Conservation (phyloP, 1,140 invertebrate species). For the Oncopeltus fasciatus region DNA sequence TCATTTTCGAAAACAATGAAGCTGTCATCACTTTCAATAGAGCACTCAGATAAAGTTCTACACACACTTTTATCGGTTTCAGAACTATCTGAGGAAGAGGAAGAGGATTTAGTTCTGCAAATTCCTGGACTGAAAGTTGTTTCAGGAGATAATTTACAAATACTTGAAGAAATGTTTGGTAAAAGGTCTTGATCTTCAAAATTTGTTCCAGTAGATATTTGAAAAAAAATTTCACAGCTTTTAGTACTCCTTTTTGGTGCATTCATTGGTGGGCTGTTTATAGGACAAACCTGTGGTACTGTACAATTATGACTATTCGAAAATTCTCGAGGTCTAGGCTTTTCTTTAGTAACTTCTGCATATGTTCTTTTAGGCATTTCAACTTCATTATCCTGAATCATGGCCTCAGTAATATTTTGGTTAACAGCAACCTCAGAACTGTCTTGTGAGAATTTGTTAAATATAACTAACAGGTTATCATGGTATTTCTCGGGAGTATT, state of each 20-base stretch:
- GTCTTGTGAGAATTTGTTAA: not conserved
- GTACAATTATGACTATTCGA: not conserved
- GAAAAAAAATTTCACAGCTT: not conserved
- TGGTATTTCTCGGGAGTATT: not conserved
- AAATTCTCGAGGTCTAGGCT: not conserved
- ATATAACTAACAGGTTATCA: not conserved
- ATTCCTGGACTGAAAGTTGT: not conserved
- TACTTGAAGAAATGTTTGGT: too few relatives aligned
- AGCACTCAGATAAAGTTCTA: slow-evolving; percentile 28
- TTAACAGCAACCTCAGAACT: not conserved
- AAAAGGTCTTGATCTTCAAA: not conserved
- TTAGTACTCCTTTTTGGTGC: not conserved
- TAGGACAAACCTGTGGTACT: not conserved
- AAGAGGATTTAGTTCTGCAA: not conserved
- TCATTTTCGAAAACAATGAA: slow-evolving; percentile 29
- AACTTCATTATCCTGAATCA: not conserved
- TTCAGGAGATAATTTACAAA: too few relatives aligned
- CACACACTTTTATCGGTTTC: not conserved
- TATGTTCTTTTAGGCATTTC: not conserved
- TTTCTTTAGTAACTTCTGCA: not conserved
- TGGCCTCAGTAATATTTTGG: not conserved
- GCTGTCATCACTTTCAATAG: slow-evolving; percentile 32
- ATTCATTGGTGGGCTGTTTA: not conserved
- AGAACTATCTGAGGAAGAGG: not conserved
- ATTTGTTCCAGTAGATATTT: not conserved